A percentile compares a stretch with the other conserved stretches of the same genome.
Conservation (phyloP, 2,797 vertebrate species). For the Platalea minor region DNA sequence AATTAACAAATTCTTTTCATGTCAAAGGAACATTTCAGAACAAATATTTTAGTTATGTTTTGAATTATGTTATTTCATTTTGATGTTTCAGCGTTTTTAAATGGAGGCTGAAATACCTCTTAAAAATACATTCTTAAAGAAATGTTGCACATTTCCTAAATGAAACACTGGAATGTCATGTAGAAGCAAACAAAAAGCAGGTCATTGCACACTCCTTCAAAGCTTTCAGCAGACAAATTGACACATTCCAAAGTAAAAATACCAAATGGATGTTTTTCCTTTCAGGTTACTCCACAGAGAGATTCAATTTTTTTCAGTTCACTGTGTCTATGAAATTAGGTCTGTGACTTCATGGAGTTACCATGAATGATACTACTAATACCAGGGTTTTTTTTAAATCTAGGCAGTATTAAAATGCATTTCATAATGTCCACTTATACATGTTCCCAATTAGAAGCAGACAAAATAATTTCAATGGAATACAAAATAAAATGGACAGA, state of each 20-base stretch:
- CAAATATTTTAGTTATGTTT: conserved; percentile 65
- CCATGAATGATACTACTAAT: background rate
- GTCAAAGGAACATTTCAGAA: conserved; percentile 61
- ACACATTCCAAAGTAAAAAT: background rate
- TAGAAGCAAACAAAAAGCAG: conserved; percentile 21
- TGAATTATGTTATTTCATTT: conserved; percentile 58
- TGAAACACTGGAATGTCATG: background rate
- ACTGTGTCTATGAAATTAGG: background rate
- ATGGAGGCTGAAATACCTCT: background rate
- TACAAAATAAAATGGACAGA: background rate
- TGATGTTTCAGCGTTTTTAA: conserved; percentile 17
- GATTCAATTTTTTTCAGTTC: background rate
- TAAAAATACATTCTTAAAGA: background rate
- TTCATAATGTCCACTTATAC: background rate
- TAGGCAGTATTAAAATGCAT: background rate
- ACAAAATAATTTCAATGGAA: no score
- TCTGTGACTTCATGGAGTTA: background rate
- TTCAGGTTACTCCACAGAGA: background rate
- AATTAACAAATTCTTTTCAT: conserved; percentile 61
- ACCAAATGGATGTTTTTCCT: background rate
- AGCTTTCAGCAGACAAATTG: background rate
- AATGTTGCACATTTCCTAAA: background rate
- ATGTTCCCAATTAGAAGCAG: background rate
- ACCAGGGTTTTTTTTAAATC: background rate
- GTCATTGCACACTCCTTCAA: background rate